Percentiles rank a stretch among this genome's conserved stretches.
These are phyloP conservation scores for Mimumesa dahlbomi DNA, from an alignment of 2,888 invertebrate genomes.

Conservation along the genomic window DNA sequence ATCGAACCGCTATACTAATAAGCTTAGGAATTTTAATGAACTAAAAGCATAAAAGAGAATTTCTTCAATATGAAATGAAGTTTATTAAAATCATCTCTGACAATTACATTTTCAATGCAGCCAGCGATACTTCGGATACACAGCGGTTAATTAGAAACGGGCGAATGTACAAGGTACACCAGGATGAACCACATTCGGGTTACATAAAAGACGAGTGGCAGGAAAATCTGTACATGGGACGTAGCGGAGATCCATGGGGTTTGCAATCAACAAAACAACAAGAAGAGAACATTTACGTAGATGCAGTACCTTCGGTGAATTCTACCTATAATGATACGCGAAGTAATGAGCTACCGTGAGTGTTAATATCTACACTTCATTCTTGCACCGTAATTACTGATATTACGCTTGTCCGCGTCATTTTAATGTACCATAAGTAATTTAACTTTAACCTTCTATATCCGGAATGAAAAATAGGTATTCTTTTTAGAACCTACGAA, in stretches of 20 bases:
- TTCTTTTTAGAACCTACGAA: slow-evolving; percentile 28
- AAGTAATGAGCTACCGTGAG: slow-evolving; percentile 28
- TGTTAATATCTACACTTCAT: neutral
- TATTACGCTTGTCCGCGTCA: too few relatives aligned
- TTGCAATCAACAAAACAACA: slow-evolving; percentile 41
- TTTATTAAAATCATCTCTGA: too few relatives aligned
- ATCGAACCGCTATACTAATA: neutral
- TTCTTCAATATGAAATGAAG: neutral
- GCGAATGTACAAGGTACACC: slow-evolving; percentile 19
- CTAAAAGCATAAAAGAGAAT: neutral
- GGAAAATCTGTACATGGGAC: slow-evolving; percentile 62
- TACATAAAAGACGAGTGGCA: slow-evolving; percentile 43
- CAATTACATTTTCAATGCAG: slow-evolving; percentile 35
- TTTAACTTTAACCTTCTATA: neutral
- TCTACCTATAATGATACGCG: slow-evolving; percentile 39
- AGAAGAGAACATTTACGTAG: slow-evolving; percentile 19
- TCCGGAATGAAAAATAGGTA: too few relatives aligned
- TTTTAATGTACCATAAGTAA: too few relatives aligned
- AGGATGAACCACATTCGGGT: slow-evolving; percentile 18
- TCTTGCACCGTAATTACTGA: too few relatives aligned
- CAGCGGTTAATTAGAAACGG: slow-evolving; percentile 25
- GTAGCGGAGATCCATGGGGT: slow-evolving; percentile 69
- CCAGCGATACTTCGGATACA: slow-evolving; percentile 33
- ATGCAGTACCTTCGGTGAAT: slow-evolving; percentile 22
- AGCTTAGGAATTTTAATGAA: neutral